These are phyloP conservation scores for Apocheima hispidaria DNA, from an alignment of 2,888 invertebrate species.

Conservation along the genomic window DNA sequence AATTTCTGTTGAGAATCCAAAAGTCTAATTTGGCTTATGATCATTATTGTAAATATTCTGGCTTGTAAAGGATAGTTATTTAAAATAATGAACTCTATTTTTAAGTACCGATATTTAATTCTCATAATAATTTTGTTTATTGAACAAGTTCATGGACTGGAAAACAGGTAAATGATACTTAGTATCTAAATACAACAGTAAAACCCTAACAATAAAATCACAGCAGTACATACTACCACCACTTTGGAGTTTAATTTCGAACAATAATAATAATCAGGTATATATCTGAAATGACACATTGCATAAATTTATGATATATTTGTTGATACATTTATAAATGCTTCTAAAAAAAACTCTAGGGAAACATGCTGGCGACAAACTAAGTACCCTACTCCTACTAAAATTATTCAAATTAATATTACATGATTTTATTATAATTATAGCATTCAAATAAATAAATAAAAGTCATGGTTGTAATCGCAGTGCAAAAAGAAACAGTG, in stretches of 20 bases:
- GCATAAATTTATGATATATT: background rate
- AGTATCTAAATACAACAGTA: slow-evolving; percentile 44
- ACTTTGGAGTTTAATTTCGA: background rate
- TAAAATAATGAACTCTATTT: background rate
- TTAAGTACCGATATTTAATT: slow-evolving; percentile 37
- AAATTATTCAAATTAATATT: background rate
- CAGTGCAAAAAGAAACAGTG: no score
- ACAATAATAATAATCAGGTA: background rate
- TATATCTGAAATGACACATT: background rate
- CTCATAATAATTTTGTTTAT: slow-evolving; percentile 34
- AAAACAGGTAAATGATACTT: slow-evolving; percentile 46
- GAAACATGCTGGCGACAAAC: no score
- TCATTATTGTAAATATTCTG: no score
- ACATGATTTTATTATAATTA: background rate
- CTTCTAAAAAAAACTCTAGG: background rate
- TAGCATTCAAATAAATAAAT: no score
- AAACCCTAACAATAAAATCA: slow-evolving; percentile 42
- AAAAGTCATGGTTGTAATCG: background rate
- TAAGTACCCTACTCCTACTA: no score
- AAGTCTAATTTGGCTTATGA: no score
- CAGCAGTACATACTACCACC: slow-evolving; percentile 43
- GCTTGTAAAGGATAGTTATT: background rate
- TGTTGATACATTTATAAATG: no score
- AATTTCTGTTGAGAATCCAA: no score
- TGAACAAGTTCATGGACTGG: slow-evolving; percentile 43